phyloP scores from a whole-genome alignment of 53 echinoderm and acorn worm species.

The Crossaster papposus region DNA sequence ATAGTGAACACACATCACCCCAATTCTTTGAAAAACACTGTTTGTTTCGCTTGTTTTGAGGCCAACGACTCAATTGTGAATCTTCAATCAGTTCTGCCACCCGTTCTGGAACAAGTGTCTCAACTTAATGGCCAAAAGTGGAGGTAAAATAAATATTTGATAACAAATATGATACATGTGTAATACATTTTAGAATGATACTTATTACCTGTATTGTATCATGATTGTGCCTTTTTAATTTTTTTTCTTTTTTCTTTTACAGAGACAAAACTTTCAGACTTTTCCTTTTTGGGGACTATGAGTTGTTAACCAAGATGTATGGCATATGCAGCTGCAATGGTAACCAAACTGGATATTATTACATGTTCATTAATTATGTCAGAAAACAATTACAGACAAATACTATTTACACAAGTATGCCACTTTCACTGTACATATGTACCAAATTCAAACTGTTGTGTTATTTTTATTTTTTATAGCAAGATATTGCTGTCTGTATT shows the following conservation, averaged over 20 bases:
- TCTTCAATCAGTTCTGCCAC: background rate
- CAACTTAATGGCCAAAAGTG: background rate
- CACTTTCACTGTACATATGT: too few species aligned
- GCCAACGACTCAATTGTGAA: background rate
- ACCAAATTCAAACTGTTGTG: too few species aligned
- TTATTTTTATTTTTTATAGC: slow-evolving; percentile 5
- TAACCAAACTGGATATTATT: background rate
- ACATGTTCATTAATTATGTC: too few species aligned
- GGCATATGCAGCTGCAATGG: slow-evolving; percentile 56
- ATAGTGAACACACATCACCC: slow-evolving; percentile 7
- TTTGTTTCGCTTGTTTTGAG: slow-evolving; percentile 12
- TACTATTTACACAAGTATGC: too few species aligned
- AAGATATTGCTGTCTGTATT: slow-evolving; percentile 38
- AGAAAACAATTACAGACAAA: too few species aligned
- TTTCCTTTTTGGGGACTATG: slow-evolving; percentile 54
- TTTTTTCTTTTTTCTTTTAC: background rate
- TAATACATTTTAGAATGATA: too few species aligned
- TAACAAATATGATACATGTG: too few species aligned
- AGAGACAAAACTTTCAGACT: slow-evolving; percentile 33
- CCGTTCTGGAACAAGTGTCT: background rate
- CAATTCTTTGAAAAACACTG: slow-evolving; percentile 18
- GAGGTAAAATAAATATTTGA: background rate
- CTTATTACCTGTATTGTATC: too few species aligned
- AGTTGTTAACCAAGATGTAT: slow-evolving; percentile 51
- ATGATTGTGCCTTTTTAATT: background rate